Conservation (phyloP, 1,140 invertebrate species). For the Ceratosolen solmsi region DNA sequence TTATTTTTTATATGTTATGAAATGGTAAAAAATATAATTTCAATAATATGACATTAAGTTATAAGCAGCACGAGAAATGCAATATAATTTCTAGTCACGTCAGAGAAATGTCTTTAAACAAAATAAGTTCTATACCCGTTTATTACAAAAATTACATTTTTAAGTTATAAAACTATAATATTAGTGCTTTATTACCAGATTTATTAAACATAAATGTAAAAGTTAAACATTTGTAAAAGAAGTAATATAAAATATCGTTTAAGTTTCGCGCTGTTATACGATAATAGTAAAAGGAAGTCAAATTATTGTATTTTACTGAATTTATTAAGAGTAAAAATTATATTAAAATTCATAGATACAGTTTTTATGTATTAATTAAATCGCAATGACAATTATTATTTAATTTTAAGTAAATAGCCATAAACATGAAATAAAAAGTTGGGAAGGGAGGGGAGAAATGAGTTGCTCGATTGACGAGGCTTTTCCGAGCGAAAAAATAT, state of each 20-base stretch:
- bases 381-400: background rate
- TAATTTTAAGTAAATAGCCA: background rate
- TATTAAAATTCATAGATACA: background rate
- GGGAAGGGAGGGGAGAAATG: conserved; percentile 3
- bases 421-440: background rate
- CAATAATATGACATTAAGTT: too few species aligned
- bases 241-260: conserved; percentile 18
- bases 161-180: background rate
- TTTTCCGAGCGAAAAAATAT: conserved; percentile 73
- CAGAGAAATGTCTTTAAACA: too few species aligned
- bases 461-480: conserved; percentile 66
- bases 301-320: conserved; percentile 18
- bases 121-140: background rate
- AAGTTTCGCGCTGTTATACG: conserved; percentile 30
- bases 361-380: background rate
- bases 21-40: too few species aligned
- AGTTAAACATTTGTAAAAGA: background rate
- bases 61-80: too few species aligned
- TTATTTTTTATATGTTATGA: too few species aligned
- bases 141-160: background rate
- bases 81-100: too few species aligned
- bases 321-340: conserved; percentile 1
- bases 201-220: background rate
- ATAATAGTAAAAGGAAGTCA: conserved; percentile 28
- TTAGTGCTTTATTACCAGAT: background rate